phyloP scores from a whole-genome alignment of 2,888 invertebrate species.

The Drosophila pegasa region DNA sequence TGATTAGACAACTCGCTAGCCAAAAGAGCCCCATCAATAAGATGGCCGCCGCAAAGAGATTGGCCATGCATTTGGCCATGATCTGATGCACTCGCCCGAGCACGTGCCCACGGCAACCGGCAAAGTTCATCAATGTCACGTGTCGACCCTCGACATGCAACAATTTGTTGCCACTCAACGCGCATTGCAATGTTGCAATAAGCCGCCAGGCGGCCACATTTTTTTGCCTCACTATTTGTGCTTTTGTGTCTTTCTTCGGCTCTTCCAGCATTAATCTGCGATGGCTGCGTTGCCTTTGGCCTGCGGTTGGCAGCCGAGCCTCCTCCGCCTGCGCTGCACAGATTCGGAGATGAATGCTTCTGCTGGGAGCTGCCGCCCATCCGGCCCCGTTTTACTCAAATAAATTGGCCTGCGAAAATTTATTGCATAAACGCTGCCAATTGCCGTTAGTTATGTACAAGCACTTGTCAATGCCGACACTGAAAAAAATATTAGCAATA shows the following conservation, averaged over 20 bases:
- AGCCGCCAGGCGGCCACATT: slow-evolving; percentile 48
- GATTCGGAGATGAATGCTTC: slow-evolving; percentile 37
- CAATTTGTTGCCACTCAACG: slow-evolving; percentile 70
- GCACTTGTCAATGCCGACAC: slow-evolving; percentile 12
- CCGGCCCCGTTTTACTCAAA: slow-evolving; percentile 64
- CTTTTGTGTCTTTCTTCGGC: slow-evolving; percentile 23
- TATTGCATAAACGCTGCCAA: slow-evolving; percentile 74
- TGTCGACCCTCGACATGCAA: slow-evolving; percentile 54
- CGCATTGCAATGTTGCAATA: slow-evolving; percentile 59
- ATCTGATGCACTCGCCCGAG: slow-evolving; percentile 10
- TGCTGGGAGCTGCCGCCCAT: slow-evolving; percentile 42
- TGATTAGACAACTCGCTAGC: slow-evolving; percentile 69
- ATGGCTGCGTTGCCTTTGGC: slow-evolving; percentile 61
- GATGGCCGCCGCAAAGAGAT: slow-evolving; percentile 41
- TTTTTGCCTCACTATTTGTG: slow-evolving; percentile 9
- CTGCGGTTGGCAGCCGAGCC: slow-evolving; percentile 40
- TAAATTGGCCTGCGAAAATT: slow-evolving; percentile 75
- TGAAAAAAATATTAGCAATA: background rate
- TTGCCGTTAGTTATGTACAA: slow-evolving; percentile 60
- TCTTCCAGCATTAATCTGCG: slow-evolving; percentile 72
- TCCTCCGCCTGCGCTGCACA: slow-evolving; percentile 5
- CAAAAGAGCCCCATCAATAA: slow-evolving; percentile 60
- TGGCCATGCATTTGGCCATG: slow-evolving; percentile 40
- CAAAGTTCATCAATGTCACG: slow-evolving; percentile 79
- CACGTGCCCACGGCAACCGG: slow-evolving; percentile 39